A percentile compares a stretch with the other conserved stretches of the same genome.
phyloP scores from a whole-genome alignment of 2,113 vertebrate species.

The Sorex fumeus region DNA sequence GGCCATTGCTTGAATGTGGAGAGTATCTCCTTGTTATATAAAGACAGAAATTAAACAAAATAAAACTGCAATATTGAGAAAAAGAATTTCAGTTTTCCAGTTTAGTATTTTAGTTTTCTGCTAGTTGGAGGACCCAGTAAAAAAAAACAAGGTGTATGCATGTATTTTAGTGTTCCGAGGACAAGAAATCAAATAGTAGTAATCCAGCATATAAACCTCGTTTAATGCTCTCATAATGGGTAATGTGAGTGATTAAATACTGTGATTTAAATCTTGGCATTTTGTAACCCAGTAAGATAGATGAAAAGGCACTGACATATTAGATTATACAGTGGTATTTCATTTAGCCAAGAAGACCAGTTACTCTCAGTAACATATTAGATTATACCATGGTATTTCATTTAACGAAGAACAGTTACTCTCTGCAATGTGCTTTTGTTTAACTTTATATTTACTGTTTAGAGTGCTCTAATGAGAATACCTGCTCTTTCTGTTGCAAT shows the following conservation, averaged over 20 bases:
- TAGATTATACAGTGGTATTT: slow-evolving; percentile 90
- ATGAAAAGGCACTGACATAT: slow-evolving; percentile 92
- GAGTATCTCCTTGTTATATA: not conserved
- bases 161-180: not conserved
- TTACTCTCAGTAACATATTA: slow-evolving; percentile 88
- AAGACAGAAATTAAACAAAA: slow-evolving; percentile 45
- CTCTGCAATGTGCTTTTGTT: slow-evolving; percentile 83
- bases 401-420: slow-evolving; percentile 85
- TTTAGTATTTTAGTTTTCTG: not conserved
- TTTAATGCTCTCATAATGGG: slow-evolving; percentile 77
- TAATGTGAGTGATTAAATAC: slow-evolving; percentile 93
- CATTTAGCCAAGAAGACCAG: slow-evolving; percentile 82
- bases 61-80: not conserved
- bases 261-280: slow-evolving; percentile 91
- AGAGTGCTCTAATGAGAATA: slow-evolving; percentile 84
- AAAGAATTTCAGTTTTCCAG: too few relatives aligned
- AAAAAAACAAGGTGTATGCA: not conserved
- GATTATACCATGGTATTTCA: slow-evolving; percentile 89
- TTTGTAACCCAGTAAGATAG: slow-evolving; percentile 95
- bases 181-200: slow-evolving; percentile 70
- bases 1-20: not conserved
- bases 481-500: slow-evolving; percentile 82
- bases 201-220: slow-evolving; percentile 63
- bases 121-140: not conserved
- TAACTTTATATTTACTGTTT: slow-evolving; percentile 83